These are phyloP conservation scores for Zapus hudsonius DNA, from an alignment of 2,113 vertebrate genomes.

Conservation along the genomic window DNA sequence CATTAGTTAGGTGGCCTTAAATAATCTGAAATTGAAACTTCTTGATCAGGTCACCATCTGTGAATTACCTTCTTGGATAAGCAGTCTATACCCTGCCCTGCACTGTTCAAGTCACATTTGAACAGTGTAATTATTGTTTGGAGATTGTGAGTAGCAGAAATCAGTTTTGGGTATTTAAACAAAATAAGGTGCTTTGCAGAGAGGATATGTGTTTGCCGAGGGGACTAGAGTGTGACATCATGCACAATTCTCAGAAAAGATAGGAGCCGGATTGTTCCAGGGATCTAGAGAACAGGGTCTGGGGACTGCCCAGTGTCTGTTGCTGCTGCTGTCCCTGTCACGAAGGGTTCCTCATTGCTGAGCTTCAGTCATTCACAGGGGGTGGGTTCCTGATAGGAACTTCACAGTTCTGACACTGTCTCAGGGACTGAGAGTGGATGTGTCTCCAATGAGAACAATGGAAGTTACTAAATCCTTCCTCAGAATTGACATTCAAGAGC, in stretches of 20 bases:
- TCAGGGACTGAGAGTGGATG: not conserved
- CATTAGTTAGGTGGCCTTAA: not conserved
- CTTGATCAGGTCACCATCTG: not conserved
- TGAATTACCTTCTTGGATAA: not conserved
- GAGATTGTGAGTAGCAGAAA: not conserved
- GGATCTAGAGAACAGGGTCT: not conserved
- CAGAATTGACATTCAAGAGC: not conserved
- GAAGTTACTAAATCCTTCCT: not conserved
- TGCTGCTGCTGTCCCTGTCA: not conserved
- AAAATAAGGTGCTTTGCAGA: not conserved
- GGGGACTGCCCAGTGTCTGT: not conserved
- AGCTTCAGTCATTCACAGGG: not conserved
- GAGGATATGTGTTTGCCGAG: not conserved
- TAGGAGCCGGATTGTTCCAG: not conserved
- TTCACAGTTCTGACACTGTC: not conserved
- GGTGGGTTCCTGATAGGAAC: not conserved
- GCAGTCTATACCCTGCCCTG: not conserved
- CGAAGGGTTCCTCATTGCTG: not conserved
- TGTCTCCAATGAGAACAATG: not conserved
- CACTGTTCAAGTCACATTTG: not conserved
- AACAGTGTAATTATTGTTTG: not conserved
- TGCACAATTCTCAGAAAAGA: not conserved
- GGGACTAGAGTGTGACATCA: not conserved
- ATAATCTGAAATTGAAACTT: not conserved
- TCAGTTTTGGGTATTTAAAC: constrained; percentile 44